Conservation (phyloP, 2,888 invertebrate species). For the Hydriomena furcata region DNA sequence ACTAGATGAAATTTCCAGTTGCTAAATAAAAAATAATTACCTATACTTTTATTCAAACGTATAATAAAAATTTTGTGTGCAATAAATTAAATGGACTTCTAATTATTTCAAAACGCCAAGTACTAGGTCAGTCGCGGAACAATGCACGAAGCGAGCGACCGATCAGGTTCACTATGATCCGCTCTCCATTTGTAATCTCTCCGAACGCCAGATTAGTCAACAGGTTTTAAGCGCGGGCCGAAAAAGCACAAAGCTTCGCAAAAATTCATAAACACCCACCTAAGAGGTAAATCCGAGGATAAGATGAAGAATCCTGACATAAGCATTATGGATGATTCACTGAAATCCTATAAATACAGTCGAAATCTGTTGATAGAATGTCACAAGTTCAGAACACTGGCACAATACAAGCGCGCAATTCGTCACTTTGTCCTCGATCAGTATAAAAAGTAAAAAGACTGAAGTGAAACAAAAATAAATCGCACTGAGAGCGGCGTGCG, state of each 20-base stretch:
- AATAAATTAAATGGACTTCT: conserved; percentile 53
- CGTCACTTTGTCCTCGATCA: conserved; percentile 77
- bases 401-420: conserved; percentile 71
- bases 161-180: conserved; percentile 71
- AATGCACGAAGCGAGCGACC: conserved; percentile 69
- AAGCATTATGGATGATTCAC: conserved; percentile 61
- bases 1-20: background rate
- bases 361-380: conserved; percentile 59
- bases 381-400: conserved; percentile 77
- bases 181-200: conserved; percentile 57
- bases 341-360: conserved; percentile 48
- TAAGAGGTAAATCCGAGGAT: conserved; percentile 72
- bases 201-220: conserved; percentile 48
- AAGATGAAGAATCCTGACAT: conserved; percentile 79
- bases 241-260: conserved; percentile 52
- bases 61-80: conserved; percentile 40
- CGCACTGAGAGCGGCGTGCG: conserved; percentile 62
- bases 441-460: conserved; percentile 69
- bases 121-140: conserved; percentile 71
- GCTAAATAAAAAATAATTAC: background rate
- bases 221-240: conserved; percentile 40
- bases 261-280: conserved; percentile 67
- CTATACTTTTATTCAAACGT: background rate
- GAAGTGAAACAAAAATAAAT: conserved; percentile 73
- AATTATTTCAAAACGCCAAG: conserved; percentile 60